phyloP scores from a whole-genome alignment of 1,140 invertebrate genomes.

The Schlechtendalia chinensis region DNA sequence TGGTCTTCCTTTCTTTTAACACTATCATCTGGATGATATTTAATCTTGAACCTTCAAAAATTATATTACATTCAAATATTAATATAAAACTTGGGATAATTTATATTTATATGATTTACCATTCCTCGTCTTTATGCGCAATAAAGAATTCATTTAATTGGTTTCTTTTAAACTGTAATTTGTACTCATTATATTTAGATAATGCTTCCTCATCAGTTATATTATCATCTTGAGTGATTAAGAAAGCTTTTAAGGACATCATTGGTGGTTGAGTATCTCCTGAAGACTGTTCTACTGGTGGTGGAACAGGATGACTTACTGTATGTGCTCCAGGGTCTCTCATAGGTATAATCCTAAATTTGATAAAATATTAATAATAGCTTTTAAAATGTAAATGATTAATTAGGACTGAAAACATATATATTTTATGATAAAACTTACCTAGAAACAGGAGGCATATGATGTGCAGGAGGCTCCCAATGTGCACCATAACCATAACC shows the following conservation, averaged over 20 bases:
- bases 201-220: slow-evolving; percentile 97
- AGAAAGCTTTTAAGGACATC: slow-evolving; percentile 96
- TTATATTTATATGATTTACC: slow-evolving; percentile 69
- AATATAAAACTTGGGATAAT: slow-evolving; percentile 49
- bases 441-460: slow-evolving; percentile 49
- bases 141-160: slow-evolving; percentile 99
- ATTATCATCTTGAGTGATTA: slow-evolving; percentile 93
- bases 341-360: slow-evolving; percentile 31
- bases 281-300: slow-evolving; percentile 34
- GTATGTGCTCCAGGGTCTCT: slow-evolving; percentile 29
- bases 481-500: slow-evolving; percentile 41
- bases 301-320: slow-evolving; percentile 18
- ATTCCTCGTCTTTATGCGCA: slow-evolving; percentile 99
- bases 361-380: background rate
- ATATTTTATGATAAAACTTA: background rate
- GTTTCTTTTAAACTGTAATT: slow-evolving; percentile 91
- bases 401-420: background rate
- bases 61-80: background rate
- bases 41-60: slow-evolving; percentile 88
- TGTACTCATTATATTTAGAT: slow-evolving; percentile 97
- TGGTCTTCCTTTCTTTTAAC: slow-evolving; percentile 88
- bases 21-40: slow-evolving; percentile 97
- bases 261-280: slow-evolving; percentile 82
- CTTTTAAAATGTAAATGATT: no score
- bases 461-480: slow-evolving; percentile 44